Evolutionary conservation across 2,888 invertebrate species (phyloP).

Genomic region (Ophion costatus): DNA sequence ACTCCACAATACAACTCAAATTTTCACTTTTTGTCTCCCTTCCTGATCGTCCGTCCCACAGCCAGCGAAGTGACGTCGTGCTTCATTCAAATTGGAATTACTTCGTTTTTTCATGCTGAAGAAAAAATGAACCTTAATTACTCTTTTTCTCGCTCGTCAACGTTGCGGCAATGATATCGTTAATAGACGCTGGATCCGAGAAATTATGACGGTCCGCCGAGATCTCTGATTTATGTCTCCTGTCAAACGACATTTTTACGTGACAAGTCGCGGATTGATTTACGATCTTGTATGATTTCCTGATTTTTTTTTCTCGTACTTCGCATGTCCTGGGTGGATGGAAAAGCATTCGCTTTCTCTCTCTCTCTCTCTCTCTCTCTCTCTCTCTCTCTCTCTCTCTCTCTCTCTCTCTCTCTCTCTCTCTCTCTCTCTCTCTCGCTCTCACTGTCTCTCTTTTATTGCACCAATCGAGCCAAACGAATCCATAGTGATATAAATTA

Average conservation of each 20-base stretch:
- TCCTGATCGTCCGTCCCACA: no score
- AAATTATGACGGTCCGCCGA: constrained; percentile 19
- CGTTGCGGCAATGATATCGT: constrained; percentile 1
- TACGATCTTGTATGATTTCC: constrained; percentile 35
- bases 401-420: no score
- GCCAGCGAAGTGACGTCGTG: neutral
- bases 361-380: no score
- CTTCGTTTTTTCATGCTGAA: neutral
- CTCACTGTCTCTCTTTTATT: no score
- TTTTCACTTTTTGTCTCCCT: constrained; percentile 8
- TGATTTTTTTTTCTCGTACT: constrained; percentile 1
- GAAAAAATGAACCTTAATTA: neutral
- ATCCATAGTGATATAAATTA: no score
- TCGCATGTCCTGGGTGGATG: neutral
- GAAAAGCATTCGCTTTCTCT: no score
- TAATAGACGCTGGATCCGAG: constrained; percentile 17
- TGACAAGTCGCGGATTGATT: constrained; percentile 49
- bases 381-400: no score
- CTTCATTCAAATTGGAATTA: neutral
- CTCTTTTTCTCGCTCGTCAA: neutral
- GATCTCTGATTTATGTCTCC: constrained; percentile 42
- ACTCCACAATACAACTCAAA: neutral
- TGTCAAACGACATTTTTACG: constrained; percentile 50
- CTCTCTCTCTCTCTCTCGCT: no score
- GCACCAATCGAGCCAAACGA: no score